Conservation (phyloP, 2,113 vertebrate species). For the Heterocephalus glaber region DNA sequence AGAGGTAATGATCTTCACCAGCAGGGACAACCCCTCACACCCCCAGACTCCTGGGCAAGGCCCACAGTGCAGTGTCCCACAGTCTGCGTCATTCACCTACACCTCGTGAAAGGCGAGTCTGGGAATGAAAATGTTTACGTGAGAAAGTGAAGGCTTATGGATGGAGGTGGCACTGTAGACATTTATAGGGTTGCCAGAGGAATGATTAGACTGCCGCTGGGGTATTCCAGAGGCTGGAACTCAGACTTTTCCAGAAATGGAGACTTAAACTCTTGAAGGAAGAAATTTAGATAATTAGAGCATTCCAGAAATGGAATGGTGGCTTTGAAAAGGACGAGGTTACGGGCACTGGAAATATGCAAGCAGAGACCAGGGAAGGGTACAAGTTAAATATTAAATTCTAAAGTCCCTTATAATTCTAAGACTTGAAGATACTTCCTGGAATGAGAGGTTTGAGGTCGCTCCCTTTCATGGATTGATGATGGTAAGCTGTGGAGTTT, state of each 20-base stretch:
- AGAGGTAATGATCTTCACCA: conserved; percentile 85
- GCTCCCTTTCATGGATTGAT: not conserved
- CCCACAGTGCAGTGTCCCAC: fast-evolving
- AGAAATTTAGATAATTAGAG: not conserved
- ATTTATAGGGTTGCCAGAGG: not conserved
- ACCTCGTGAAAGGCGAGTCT: not conserved
- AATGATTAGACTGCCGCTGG: not conserved
- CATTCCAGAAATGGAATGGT: not conserved
- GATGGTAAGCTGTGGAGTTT: not conserved
- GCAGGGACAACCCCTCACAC: not conserved
- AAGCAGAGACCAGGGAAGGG: not conserved
- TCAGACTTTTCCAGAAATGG: not conserved
- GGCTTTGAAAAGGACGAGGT: not conserved
- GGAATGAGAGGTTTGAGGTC: not conserved
- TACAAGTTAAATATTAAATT: not conserved
- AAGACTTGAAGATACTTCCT: not conserved
- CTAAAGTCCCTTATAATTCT: not conserved
- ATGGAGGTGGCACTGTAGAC: not conserved
- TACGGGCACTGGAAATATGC: not conserved
- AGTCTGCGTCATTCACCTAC: not conserved
- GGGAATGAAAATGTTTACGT: not conserved
- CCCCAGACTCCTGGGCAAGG: not conserved
- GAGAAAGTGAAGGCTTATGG: too few relatives aligned
- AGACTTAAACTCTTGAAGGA: not conserved
- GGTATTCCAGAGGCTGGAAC: not conserved